Percentiles rank a stretch among this genome's conserved stretches.
Evolutionary conservation across 2,113 vertebrate species (phyloP).

Genomic region (Zootoca vivipara): DNA sequence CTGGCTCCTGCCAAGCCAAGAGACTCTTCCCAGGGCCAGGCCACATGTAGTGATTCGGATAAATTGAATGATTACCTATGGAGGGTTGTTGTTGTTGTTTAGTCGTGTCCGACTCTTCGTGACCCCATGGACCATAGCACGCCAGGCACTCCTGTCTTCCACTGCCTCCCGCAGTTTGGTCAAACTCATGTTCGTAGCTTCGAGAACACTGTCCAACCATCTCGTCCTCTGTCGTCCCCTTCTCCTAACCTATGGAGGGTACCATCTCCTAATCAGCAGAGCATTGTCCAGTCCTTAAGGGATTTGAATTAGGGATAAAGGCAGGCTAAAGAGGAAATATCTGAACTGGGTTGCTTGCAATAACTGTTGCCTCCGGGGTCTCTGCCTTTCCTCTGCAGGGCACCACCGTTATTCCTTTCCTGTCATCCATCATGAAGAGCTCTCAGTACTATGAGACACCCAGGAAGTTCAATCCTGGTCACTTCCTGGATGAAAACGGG

Average conservation of each 20-base stretch:
- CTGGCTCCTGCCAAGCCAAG: too few relatives aligned
- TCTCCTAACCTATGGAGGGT: too few relatives aligned
- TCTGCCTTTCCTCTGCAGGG: neutral
- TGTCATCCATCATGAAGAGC: conserved; percentile 6
- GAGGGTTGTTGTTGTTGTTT: too few relatives aligned
- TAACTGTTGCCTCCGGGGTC: neutral
- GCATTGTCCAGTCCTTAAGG: conserved; percentile 93
- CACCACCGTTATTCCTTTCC: neutral
- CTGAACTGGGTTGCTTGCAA: too few relatives aligned
- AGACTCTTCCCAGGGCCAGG: conserved; percentile 69
- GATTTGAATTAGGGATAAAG: conserved; percentile 59
- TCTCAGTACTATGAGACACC: neutral
- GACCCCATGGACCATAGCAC: too few relatives aligned
- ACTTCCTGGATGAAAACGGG: conserved; percentile 31
- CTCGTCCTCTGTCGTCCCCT: too few relatives aligned
- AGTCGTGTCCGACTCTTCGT: too few relatives aligned
- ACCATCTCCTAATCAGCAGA: conserved; percentile 85
- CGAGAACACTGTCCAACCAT: too few relatives aligned
- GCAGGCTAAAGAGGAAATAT: too few relatives aligned
- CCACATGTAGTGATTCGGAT: conserved; percentile 71
- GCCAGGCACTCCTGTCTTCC: too few relatives aligned
- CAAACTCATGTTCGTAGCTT: too few relatives aligned
- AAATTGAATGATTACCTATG: conserved; percentile 53
- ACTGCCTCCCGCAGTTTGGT: too few relatives aligned
- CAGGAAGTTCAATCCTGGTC: conserved; percentile 34